phyloP scores from a whole-genome alignment of 2,797 vertebrate species.

The Pseudomugil tenellus region DNA sequence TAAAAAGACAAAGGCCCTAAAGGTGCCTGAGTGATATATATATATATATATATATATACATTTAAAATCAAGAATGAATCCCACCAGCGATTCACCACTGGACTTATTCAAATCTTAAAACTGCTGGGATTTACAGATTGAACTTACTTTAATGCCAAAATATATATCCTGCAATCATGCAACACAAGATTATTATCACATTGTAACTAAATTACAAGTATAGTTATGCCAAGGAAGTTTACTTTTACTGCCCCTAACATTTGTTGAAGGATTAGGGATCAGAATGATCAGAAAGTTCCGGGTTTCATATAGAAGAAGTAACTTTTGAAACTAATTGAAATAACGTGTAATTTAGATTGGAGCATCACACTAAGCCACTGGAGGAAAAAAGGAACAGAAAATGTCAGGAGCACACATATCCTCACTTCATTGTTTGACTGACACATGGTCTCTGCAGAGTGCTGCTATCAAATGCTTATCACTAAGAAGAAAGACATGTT shows the following conservation, averaged over 20 bases:
- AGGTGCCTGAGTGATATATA: conserved; percentile 60
- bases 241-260: conserved; percentile 10
- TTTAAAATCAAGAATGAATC: conserved; percentile 43
- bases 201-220: conserved; percentile 1
- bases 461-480: conserved; percentile 15
- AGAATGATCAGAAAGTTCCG: conserved; percentile 6
- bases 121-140: not conserved
- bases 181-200: conserved; percentile 5
- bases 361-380: not conserved
- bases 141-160: conserved; percentile 6
- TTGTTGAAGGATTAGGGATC: conserved; percentile 2
- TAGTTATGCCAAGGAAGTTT: conserved; percentile 5
- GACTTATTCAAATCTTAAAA: conserved; percentile 41
- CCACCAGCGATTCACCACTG: conserved; percentile 26
- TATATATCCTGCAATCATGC: conserved; percentile 10
- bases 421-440: not conserved
- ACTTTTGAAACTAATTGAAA: conserved; percentile 19
- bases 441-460: conserved; percentile 17
- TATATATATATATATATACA: too few relatives aligned
- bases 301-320: conserved; percentile 11
- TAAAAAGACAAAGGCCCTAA: conserved; percentile 62
- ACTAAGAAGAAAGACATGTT: conserved; percentile 4
- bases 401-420: conserved; percentile 1
- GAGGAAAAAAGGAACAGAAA: not conserved
- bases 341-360: not conserved